phyloP scores from a whole-genome alignment of 2,797 vertebrate genomes.

The Sebastes taczanowskii region DNA sequence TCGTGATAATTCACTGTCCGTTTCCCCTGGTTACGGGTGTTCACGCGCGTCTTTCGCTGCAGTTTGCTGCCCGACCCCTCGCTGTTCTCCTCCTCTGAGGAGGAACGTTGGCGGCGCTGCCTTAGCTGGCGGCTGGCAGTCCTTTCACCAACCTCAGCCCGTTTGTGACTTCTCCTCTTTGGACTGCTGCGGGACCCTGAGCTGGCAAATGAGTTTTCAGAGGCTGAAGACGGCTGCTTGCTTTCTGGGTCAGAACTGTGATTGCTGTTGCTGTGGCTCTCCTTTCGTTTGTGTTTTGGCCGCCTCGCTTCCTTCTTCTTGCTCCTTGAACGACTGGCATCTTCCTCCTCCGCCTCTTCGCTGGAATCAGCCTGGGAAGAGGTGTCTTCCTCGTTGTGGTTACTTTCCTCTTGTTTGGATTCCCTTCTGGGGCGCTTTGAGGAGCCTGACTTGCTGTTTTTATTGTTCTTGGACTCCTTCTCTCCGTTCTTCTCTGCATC shows the following conservation, averaged over 20 bases:
- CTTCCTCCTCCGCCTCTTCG: slow-evolving; percentile 13
- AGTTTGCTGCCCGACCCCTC: slow-evolving; percentile 57
- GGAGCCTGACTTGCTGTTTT: slow-evolving; percentile 33
- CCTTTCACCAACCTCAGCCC: slow-evolving; percentile 35
- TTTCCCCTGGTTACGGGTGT: slow-evolving; percentile 83
- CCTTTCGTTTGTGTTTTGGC: slow-evolving; percentile 57
- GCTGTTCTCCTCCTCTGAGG: slow-evolving; percentile 69
- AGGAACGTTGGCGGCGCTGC: slow-evolving; percentile 34
- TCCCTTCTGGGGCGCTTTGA: slow-evolving; percentile 60
- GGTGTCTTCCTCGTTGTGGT: slow-evolving; percentile 37
- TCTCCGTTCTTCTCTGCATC: slow-evolving; percentile 47
- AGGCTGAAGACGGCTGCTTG: slow-evolving; percentile 64
- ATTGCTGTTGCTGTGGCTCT: slow-evolving; percentile 72
- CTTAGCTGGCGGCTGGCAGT: slow-evolving; percentile 51
- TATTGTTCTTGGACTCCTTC: slow-evolving; percentile 58
- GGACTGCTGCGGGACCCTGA: slow-evolving; percentile 80
- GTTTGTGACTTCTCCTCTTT: slow-evolving; percentile 66
- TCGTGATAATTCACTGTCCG: slow-evolving; percentile 81
- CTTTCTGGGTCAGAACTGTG: slow-evolving; percentile 70
- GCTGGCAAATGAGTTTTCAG: slow-evolving; percentile 74
- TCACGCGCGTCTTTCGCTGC: slow-evolving; percentile 63
- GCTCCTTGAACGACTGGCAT: slow-evolving; percentile 8
- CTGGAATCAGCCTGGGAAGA: slow-evolving; percentile 57
- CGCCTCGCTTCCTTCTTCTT: slow-evolving; percentile 38
- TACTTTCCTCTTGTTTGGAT: slow-evolving; percentile 34